Evolutionary conservation across 2,888 invertebrate genomes (phyloP), one percentile per base, ranked within the genome.

Genomic region (Drosophila peninsularis): DNA sequence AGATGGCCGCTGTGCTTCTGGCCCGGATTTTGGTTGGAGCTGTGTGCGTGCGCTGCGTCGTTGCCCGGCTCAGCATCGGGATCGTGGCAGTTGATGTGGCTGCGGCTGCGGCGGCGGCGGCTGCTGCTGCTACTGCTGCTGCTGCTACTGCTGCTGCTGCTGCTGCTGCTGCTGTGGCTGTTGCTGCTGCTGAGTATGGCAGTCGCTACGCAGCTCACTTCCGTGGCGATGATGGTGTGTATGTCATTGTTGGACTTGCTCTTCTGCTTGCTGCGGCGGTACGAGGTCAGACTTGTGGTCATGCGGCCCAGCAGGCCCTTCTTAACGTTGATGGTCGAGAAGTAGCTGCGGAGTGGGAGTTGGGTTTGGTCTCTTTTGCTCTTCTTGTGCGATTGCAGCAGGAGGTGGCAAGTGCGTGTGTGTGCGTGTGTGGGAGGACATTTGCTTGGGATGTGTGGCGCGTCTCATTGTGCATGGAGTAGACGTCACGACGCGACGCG

Each of bases 261-360:
- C 80, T 92, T 92, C 62, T 78, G 89, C 83, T 92, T 92, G 70
- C 90, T 90, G 60, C 92, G 92, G 52, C 92, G 90, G 83, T 91
- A 91, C 58, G 92, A 92, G 63, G 92, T 90, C 66, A 92, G 87
- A 77, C 91, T 92, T 62, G 92, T 91, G 78, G 92, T 91, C 92
- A 92, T 92, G 75, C 91, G 92, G 78, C 91, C 90, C 62, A 92
- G 85, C 47, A 92, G 81, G 71, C 92, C 91, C 77, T 92, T 92
- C 77, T 91, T 91, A 80, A 88, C 90, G 90, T 90, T 92, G 86
- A 92, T 91, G 54, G 91, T 91, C 58, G 92, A 92, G 60, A 92
- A 92, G 81, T 92, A 92, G 87, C 92, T 92, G 70, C 42, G 62
- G 67, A 45, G 41, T 63, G 41, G 55, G 27, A 49, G 30, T 49